Base-by-base conservation (phyloP, 1,140 invertebrate species). In the Diorhabda sublineata region DNA sequence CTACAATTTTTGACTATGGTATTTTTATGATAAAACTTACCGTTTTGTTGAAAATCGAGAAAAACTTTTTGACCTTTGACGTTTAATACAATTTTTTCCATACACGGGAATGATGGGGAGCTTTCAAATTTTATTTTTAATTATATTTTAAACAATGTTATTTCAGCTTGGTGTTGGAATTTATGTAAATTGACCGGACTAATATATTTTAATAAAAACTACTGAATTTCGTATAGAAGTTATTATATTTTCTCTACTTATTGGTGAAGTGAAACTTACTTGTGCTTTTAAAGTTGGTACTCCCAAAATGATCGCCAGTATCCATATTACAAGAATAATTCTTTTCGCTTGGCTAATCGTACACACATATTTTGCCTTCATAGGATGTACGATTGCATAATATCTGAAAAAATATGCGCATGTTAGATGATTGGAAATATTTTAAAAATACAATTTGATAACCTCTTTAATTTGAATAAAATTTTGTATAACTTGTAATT, bases 331-430 rank as follows among this genome's bases (percentile, higher is more conserved):
- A 44, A 85, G 73, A 62, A 90, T 88, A 58, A 89, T 88, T 70
- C 83, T 85, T 70, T 86, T 84, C 0, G 90, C 89, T 73, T 90
- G 87, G 70, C 88, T 88, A 58, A 89, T 87, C 0, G 89, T 91
- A 70, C 90, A 91, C 5, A 87, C 85, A 75, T 90, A 91, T 73
- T 90, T 88, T 8, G 90, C 89, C 75, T 85, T 86, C 85, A 92
- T 90, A 2, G 90, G 91, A 81, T 91, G 89, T 44, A 91, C 84
- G 65, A 92, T 92, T 43, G 90, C 91, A 71, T 92, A 91, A 79
- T 91, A 92, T 74, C 90, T 92, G 81, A 62, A 83, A 84, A 70
- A 43, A 47, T 47, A 58, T 64, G 4, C 11, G 66, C 66, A 42
- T 64, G 44, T 9, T 9, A 26, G 26, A 26, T 26, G 26, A 26